Conservation (phyloP, 2,888 invertebrate species). For the Nomada hirtipes region DNA sequence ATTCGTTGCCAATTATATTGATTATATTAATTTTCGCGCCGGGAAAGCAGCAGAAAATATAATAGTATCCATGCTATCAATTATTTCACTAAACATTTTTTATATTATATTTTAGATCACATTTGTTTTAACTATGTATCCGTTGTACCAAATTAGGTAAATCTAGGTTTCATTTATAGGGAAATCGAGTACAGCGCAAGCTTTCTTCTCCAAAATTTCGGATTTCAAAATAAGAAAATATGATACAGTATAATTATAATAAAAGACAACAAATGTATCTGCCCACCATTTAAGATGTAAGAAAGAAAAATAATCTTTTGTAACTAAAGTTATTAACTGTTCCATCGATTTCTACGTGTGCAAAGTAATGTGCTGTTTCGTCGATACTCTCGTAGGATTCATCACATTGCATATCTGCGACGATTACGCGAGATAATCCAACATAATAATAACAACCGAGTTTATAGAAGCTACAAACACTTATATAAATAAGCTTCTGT, state of each 20-base stretch:
- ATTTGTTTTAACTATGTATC: background rate
- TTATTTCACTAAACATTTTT: background rate
- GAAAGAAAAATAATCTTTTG: constrained; percentile 7
- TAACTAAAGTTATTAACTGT: background rate
- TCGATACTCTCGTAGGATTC: background rate
- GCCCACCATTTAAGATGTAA: background rate
- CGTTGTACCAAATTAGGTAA: background rate
- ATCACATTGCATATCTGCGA: too few species aligned
- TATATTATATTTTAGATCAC: background rate
- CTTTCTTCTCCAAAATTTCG: background rate
- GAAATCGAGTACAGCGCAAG: background rate
- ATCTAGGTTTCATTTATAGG: background rate
- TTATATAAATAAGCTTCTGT: constrained; percentile 26
- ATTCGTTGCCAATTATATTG: background rate
- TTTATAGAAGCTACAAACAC: background rate
- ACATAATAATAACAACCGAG: background rate
- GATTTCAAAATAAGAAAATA: background rate
- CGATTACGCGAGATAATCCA: background rate
- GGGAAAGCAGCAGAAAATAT: too few species aligned
- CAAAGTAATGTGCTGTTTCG: background rate
- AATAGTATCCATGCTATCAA: too few species aligned
- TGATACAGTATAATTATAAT: too few species aligned
- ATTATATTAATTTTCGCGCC: background rate
- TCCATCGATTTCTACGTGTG: background rate
- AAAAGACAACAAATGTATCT: background rate